Evolutionary conservation across 2,797 vertebrate species (phyloP).

Genomic region (Tragelaphus oryx): DNA sequence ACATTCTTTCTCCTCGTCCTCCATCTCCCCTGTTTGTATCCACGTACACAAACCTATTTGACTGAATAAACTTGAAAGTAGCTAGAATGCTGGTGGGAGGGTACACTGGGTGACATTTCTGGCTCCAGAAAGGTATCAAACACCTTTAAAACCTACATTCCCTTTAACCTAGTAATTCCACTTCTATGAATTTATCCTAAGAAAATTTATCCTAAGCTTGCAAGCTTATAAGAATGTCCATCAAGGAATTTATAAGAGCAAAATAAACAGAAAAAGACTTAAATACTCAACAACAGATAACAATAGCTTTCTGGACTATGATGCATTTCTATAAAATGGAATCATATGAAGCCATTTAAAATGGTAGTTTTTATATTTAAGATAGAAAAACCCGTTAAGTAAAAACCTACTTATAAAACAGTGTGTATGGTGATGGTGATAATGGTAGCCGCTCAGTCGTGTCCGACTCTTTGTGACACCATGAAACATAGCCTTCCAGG

Average conservation of each 20-base stretch:
- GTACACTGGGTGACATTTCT: not conserved
- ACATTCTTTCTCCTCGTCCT: not conserved
- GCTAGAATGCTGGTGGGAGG: not conserved
- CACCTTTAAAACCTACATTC: not conserved
- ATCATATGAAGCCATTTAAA: not conserved
- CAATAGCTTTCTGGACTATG: not conserved
- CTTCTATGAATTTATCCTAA: not conserved
- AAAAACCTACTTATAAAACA: not conserved
- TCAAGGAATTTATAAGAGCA: not conserved
- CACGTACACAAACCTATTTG: not conserved
- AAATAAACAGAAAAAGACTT: not conserved
- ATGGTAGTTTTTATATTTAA: not conserved
- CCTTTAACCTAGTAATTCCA: not conserved
- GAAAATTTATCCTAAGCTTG: not conserved
- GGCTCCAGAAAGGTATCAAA: not conserved
- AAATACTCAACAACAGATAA: not conserved
- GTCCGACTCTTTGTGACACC: not conserved
- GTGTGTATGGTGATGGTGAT: not conserved
- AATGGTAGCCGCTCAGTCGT: not conserved
- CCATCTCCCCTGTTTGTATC: not conserved
- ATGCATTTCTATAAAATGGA: not conserved
- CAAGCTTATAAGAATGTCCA: not conserved
- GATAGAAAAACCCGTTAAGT: not conserved
- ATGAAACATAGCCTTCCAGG: not conserved
- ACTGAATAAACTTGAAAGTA: not conserved